Conservation (phyloP, 2,113 vertebrate genomes). For the Oryzias curvinotus region DNA sequence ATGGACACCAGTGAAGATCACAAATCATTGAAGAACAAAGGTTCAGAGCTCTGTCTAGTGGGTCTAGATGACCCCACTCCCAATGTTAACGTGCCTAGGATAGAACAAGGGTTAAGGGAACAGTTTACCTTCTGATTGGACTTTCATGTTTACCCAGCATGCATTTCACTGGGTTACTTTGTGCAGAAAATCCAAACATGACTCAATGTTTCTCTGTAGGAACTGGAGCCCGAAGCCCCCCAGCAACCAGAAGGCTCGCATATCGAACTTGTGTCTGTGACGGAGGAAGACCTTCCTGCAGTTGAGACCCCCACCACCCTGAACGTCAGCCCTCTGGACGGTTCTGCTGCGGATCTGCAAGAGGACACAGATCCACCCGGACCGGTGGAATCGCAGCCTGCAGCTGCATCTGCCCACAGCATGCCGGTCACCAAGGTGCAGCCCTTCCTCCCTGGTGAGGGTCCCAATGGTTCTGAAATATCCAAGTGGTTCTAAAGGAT, state of each 20-base stretch:
- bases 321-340: slow-evolving; percentile 60
- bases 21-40: too few relatives aligned
- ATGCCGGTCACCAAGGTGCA: slow-evolving; percentile 79
- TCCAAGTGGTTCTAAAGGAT: too few relatives aligned
- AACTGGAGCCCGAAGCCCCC: not conserved
- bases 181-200: not conserved
- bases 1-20: too few relatives aligned
- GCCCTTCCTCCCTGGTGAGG: slow-evolving; percentile 72
- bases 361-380: slow-evolving; percentile 19
- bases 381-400: slow-evolving; percentile 19
- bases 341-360: slow-evolving; percentile 18
- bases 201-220: slow-evolving; percentile 12
- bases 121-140: too few relatives aligned
- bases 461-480: not conserved
- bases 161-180: not conserved
- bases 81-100: too few relatives aligned
- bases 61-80: too few relatives aligned
- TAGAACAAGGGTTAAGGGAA: too few relatives aligned
- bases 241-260: slow-evolving; percentile 35
- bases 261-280: slow-evolving; percentile 73
- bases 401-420: slow-evolving; percentile 34
- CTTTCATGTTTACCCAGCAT: too few relatives aligned
- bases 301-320: slow-evolving; percentile 63
- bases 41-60: too few relatives aligned
- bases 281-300: slow-evolving; percentile 70